Base-by-base conservation (phyloP, 2,113 vertebrate genomes). In the Scomber japonicus region DNA sequence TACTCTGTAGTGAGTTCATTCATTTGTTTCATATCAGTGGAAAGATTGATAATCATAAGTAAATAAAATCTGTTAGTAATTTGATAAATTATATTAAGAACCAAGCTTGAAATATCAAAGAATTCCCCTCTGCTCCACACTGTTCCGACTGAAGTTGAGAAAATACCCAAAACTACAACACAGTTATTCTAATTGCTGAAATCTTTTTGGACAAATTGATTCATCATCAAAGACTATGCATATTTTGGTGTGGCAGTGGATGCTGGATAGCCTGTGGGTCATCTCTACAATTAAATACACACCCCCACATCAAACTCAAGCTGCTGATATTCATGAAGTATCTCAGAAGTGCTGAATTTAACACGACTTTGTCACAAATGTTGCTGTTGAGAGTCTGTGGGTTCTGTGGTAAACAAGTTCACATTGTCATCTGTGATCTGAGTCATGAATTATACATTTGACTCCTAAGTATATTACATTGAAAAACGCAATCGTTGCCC, bases 301-400 rank as follows among this genome's bases (percentile, higher is more conserved):
- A 15, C 64, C 48, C 35, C n/a, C 11, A 30, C 35, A 60, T 54
- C 50, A 59, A 63, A 79, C 40, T 59, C 24, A 12, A 71, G 62
- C 44, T 57, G 3, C 31, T 46, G 16, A 78, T 64, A 30, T 75
- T 49, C 31, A 31, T 40, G 13, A 71, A 17, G 11, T 71, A 55
- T 76, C 68, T 30, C 3, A 46, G 40, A 55, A 44, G 50, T 57
- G 62, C 54, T 61, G 71, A 9, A 72, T 77, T 68, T 40, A 31
- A 82, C 82, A 68, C 56, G 8, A 27, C 27, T 44, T 54, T 72
- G 31, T 51, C 31, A 69, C 55, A 40, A 69, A 69, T 19, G 19
- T 4, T 68, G 31, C 71, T 53, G 75, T 64, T 63, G 70, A 50
- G 53, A 14, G 27, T 40, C 67, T 17, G 51, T 11, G 59, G 63